phyloP scores from a whole-genome alignment of 2,888 invertebrate species.

The Drosophila stalkeri region DNA sequence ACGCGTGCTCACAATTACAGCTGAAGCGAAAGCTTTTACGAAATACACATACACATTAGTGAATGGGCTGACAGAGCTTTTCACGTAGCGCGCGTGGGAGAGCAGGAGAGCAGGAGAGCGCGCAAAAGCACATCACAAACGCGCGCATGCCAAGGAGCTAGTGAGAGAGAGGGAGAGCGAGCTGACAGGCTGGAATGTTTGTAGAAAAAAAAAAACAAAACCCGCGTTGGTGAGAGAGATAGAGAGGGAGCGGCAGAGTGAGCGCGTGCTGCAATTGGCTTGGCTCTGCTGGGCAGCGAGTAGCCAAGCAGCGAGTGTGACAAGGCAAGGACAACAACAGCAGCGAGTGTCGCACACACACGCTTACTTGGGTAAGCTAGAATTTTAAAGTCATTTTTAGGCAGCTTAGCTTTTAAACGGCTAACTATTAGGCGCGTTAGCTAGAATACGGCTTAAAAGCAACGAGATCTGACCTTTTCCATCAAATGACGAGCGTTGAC shows the following conservation, averaged over 20 bases:
- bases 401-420: conserved; percentile 28
- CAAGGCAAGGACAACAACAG: conserved; percentile 49
- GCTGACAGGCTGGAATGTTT: conserved; percentile 29
- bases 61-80: conserved; percentile 52
- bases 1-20: conserved; percentile 7
- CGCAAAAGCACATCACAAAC: conserved; percentile 2
- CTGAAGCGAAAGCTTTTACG: conserved; percentile 40
- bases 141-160: conserved; percentile 39
- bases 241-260: conserved; percentile 1
- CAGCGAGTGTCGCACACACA: conserved; percentile 27
- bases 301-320: conserved; percentile 30
- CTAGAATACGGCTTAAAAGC: conserved; percentile 14
- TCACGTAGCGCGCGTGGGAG: conserved; percentile 3
- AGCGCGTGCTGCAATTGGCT: conserved; percentile 37
- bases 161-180: conserved; percentile 3
- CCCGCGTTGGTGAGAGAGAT: neutral
- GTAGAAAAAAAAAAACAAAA: conserved; percentile 35
- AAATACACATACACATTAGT: conserved; percentile 58
- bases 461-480: conserved; percentile 34
- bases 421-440: conserved; percentile 18
- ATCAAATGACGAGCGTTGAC: conserved; percentile 29
- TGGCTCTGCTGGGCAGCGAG: conserved; percentile 25
- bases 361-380: neutral
- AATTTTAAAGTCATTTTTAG: conserved; percentile 42
- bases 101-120: conserved; percentile 27